phyloP scores from a whole-genome alignment of 1,140 invertebrate genomes.

The Procambarus clarkii region DNA sequence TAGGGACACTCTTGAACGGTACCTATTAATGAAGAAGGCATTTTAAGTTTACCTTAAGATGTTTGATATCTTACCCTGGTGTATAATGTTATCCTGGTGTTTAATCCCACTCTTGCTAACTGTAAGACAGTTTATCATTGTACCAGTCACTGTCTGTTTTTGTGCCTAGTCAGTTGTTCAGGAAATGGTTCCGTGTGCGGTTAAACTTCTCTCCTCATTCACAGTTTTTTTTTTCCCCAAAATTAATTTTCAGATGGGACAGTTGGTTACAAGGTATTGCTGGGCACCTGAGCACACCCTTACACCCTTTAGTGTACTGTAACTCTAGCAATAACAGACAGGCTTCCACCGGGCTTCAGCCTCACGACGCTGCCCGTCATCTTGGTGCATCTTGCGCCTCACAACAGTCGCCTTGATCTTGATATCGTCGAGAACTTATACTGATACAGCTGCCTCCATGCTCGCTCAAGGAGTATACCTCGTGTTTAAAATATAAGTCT shows the following conservation, averaged over 20 bases:
- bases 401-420: neutral
- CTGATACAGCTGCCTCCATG: neutral
- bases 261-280: neutral
- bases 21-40: no score
- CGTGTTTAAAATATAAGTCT: neutral
- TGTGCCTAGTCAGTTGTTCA: no score
- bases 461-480: neutral
- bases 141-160: neutral
- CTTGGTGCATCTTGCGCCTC: neutral
- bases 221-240: neutral
- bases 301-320: neutral
- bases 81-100: no score
- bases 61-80: no score
- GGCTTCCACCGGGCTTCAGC: neutral
- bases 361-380: neutral
- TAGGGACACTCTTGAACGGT: no score
- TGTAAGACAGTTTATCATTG: no score
- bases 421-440: neutral
- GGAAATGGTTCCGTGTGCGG: no score
- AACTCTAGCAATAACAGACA: slow-evolving; percentile 1
- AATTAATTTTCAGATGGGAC: neutral
- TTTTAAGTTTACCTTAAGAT: no score
- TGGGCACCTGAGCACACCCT: neutral
- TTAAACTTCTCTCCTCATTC: neutral
- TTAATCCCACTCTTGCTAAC: no score